Base-by-base conservation (phyloP, 2,888 invertebrate species). In the Xanthorhoe designata region DNA sequence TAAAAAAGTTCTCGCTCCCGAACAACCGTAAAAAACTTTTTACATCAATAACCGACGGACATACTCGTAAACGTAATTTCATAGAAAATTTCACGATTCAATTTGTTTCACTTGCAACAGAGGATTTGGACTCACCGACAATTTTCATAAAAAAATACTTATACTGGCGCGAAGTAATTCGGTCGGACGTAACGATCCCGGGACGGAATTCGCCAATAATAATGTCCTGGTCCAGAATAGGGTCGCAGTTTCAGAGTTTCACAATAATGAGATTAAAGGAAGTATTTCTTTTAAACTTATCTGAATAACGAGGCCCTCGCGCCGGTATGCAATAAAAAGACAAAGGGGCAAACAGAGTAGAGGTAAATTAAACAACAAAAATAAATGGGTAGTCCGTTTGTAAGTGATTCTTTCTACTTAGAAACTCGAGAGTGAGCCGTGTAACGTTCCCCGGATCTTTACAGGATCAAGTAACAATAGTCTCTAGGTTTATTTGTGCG, bases 361-460 rank as follows among this genome's bases (percentile, higher is more conserved):
- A 86, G 79, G 82, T 83, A 85, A 85, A 86, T 88, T 88, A 84
- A 86, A 85, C 78, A 81, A 78, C 78, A 79, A 84, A 83, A 85
- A 83, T 81, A 84, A 85, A 87, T 81, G 83, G 76, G 73, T 75
- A 77, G 74, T 82, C 82, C 81, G 78, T 81, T 85, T 80, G 69
- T 78, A 78, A 75, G 78, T 77, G 80, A 85, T 83, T 84, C 75
- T 80, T 82, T 78, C 51, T 51, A 42, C 19, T 51, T 75, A 75
- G 51, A n/a, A 24, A 62, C 45, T 61, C 24, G 45, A 72, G 69
- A 51, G 51, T 75, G 58, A 70, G 77, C 74, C 77, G 75, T 72
- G 75, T 73, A 75, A 71, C 71, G 59, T 73, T 68, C 53, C 65
- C 8, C 56, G 65, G 62, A 67, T 69, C 64, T 66, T 70, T 56